Evolutionary conservation across 2,797 vertebrate species (phyloP).

Genomic region (Momotus momota): DNA sequence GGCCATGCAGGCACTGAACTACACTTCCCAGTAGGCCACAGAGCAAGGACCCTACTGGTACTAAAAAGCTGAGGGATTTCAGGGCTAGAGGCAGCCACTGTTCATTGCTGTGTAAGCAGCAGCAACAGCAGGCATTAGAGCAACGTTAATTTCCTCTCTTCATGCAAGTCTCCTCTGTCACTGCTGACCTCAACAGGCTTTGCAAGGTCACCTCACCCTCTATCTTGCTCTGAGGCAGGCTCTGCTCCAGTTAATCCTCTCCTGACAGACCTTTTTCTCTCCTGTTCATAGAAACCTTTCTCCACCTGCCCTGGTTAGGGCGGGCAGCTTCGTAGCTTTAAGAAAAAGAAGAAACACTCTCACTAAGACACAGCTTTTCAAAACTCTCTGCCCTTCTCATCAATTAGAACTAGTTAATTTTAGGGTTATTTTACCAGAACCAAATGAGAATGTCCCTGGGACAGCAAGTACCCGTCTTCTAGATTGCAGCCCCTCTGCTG

Average conservation of each 20-base stretch:
- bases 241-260: constrained; percentile 23
- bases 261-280: constrained; percentile 14
- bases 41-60: not conserved
- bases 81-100: not conserved
- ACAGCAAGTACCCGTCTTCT: not conserved
- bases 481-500: not conserved
- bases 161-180: not conserved
- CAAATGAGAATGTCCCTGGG: not conserved
- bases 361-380: not conserved
- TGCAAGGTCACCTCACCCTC: constrained; percentile 20
- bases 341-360: not conserved
- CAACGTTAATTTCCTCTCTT: constrained; percentile 12
- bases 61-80: not conserved
- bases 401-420: not conserved
- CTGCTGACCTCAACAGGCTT: not conserved
- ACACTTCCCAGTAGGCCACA: constrained; percentile 45
- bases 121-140: not conserved
- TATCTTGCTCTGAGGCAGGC: not conserved
- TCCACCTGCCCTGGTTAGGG: not conserved
- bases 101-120: not conserved
- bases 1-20: not conserved
- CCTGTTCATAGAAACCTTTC: not conserved
- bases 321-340: not conserved
- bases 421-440: not conserved
- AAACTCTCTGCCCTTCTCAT: not conserved